Base-by-base conservation (phyloP, 2,113 vertebrate species). In the Rutilus rutilus region DNA sequence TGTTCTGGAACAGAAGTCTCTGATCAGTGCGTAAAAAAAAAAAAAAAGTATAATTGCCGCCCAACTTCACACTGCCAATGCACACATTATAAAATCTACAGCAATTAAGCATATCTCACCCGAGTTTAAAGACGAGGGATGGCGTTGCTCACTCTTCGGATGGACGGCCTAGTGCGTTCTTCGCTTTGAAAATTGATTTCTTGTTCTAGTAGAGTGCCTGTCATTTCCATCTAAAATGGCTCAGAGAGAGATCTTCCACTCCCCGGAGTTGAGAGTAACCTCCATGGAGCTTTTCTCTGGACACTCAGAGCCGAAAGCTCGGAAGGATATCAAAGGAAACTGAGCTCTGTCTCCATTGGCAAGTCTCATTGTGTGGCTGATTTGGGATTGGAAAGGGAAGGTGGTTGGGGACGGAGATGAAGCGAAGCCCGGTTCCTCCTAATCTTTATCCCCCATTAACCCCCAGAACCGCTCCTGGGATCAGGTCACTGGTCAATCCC, bases 391-490 rank as follows among this genome's bases (percentile, higher is more conserved):
- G 92, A 82, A 82, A 52, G 88, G 91, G 89, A 90, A 91, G 92
- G 93, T 93, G 67, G 86, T 85, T 64, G 69, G 78, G 67, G 90
- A 86, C 14, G 36, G 91, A 92, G 90, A 92, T 93, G 91, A 93
- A 90, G 90, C 85, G 88, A 87, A 89, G 88, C 86, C 89, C 87
- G 82, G 25, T 78, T 85, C 88, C 88, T 79, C 54, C 91, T 94
- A 95, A 96, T 95, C 94, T 94, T 96, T 95, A 95, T 95, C 93
- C 94, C 92, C 92, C 93, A 95, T 95, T 95, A 95, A 94, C 94
- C 95, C 74, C 92, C 88, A 84, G 90, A 92, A 91, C 93, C 92
- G 93, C 93, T 93, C 93, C 91, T 93, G 90, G 93, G 94, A 95
- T 94, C 94, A 94, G 94, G 93, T 91, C 93, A 94, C 88, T 93